Evolutionary conservation across 53 echinoderm and acorn worm genomes (phyloP).

Genomic region (Temnopleurus reevesii): DNA sequence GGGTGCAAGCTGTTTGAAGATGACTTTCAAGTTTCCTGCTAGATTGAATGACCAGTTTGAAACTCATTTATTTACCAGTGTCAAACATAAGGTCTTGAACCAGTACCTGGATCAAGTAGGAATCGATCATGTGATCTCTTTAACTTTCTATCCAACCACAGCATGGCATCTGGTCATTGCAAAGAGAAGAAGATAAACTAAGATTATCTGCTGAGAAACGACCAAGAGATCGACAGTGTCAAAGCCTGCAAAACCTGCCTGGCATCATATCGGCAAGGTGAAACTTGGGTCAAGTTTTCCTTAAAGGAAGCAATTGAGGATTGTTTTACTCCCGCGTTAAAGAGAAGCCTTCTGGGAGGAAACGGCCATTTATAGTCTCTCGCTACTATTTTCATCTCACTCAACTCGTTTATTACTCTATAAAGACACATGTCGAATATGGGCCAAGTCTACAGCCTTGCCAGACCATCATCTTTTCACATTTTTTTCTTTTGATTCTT

Average conservation of each 20-base stretch:
- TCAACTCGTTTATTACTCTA: background rate
- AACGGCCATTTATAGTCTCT: slow-evolving; percentile 32
- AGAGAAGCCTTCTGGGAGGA: background rate
- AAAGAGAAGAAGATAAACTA: too few relatives aligned
- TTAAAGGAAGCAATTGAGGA: slow-evolving; percentile 39
- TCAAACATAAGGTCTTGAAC: too few relatives aligned
- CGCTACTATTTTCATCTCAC: slow-evolving; percentile 36
- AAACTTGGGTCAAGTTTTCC: slow-evolving; percentile 21
- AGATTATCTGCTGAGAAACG: background rate
- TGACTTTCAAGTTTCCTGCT: too few relatives aligned
- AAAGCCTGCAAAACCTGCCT: background rate
- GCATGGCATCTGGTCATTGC: too few relatives aligned
- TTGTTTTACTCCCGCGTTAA: background rate
- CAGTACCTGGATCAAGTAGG: too few relatives aligned
- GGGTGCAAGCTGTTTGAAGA: too few relatives aligned
- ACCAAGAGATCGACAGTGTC: background rate
- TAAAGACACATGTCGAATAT: background rate
- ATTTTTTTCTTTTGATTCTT: background rate
- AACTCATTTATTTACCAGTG: too few relatives aligned
- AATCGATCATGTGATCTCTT: too few relatives aligned
- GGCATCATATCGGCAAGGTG: slow-evolving; percentile 4
- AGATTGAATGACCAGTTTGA: too few relatives aligned
- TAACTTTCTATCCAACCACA: too few relatives aligned
- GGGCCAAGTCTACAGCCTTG: background rate
- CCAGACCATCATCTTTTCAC: too few relatives aligned